Evolutionary conservation across 2,888 invertebrate genomes (phyloP), one percentile per base, ranked within the genome.

Genomic region (Xestia c-nigrum): DNA sequence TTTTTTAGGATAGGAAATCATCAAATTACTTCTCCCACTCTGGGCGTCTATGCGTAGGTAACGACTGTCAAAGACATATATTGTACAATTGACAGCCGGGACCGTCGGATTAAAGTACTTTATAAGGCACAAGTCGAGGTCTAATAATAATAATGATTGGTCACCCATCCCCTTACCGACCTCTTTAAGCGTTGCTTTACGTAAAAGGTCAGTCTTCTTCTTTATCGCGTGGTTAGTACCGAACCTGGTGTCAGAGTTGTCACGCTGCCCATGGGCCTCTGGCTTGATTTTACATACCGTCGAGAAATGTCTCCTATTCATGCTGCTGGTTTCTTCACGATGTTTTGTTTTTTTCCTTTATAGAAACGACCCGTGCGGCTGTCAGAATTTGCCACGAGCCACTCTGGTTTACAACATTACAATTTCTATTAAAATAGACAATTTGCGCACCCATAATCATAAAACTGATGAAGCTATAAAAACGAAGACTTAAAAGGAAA

Each of bases 401-500:
- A 5, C 24, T 57, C 14, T 24, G 24, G 7, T 59, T 24, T 6
- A 57, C 57, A 16, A 59, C 14, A 14, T 24, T 31, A 59, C 31
- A 1, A 31, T 16, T 31, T 59, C 3, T 9, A 19, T 19, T 31
- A 55, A 70, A 52, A 63, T 24, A 72, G 31, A 7, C 24, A 40
- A 66, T 14, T 12, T 19, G 2, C 12, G 10, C 7, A 31, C 14
- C 31, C 24, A 24, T 16, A 52, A 46, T 59, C 40, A 43, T 9
- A 31, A 1, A 59, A 24, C 24, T 24, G 14, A 14, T 14, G 14
- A 57, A 57, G 57, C 57, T 16, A 24, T 57, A 57, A 57, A 24
- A 24, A 38, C 9, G 55, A 47, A 72, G 68, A 76, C 75, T 50
- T 68, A 57, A 73, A 73, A 38, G 9, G 24, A 65, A 80, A 75